Conservation (phyloP, 1,140 invertebrate species). For the Brachionus sp. region DNA sequence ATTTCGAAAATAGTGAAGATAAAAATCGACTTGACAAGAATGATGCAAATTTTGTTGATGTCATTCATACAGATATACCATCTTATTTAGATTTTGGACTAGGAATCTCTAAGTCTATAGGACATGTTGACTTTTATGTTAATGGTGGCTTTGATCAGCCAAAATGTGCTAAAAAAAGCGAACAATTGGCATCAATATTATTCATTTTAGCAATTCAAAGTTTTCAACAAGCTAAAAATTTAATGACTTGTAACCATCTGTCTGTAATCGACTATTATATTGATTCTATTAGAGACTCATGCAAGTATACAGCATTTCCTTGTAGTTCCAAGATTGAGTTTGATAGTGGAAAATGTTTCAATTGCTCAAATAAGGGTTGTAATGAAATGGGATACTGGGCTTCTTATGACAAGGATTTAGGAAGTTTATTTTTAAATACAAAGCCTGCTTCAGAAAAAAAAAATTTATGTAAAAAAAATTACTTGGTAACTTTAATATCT, state of each 20-base stretch:
- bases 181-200: neutral
- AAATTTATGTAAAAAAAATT: neutral
- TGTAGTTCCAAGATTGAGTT: neutral
- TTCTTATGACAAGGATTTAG: neutral
- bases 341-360: constrained; percentile 19
- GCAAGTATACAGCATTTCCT: neutral
- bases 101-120: constrained; percentile 57
- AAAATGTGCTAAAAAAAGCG: neutral
- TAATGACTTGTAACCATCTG: constrained; percentile 13
- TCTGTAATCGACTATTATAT: neutral
- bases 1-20: constrained; percentile 73
- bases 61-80: constrained; percentile 78
- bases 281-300: constrained; percentile 14
- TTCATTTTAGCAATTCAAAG: neutral
- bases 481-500: neutral
- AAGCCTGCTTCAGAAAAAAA: neutral
- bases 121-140: constrained; percentile 61
- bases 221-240: neutral
- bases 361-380: neutral
- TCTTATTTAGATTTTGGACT: constrained; percentile 52
- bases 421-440: constrained; percentile 33
- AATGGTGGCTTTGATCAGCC: constrained; percentile 63
- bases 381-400: constrained; percentile 45
- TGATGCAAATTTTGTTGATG: constrained; percentile 73
- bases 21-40: constrained; percentile 71